Conservation (phyloP, 2,888 invertebrate species). For the Sepioteuthis lessoniana region DNA sequence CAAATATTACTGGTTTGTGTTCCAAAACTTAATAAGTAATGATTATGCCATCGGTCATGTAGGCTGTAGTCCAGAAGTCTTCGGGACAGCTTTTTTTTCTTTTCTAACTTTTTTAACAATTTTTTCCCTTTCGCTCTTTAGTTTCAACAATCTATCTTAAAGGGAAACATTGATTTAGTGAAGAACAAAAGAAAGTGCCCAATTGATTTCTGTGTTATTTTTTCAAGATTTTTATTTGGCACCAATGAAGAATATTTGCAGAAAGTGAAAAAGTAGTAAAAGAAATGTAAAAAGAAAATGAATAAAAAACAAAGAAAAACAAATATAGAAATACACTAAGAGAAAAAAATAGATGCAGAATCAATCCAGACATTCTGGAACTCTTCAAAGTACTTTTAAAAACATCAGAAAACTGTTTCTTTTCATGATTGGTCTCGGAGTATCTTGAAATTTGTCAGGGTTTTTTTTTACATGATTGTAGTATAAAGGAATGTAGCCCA, state of each 20-base stretch:
- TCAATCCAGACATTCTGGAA: slow-evolving; percentile 33
- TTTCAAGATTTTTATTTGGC: not conserved
- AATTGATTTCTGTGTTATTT: not conserved
- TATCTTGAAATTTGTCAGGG: no score
- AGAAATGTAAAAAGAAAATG: not conserved
- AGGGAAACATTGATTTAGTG: not conserved
- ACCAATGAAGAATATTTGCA: not conserved
- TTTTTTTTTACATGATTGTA: no score
- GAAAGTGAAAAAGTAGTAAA: not conserved
- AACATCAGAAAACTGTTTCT: not conserved
- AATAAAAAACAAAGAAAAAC: not conserved
- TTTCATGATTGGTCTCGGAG: no score
- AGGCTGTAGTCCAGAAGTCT: not conserved
- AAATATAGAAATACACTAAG: not conserved
- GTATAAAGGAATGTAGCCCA: no score
- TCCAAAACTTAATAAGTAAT: slow-evolving; percentile 18
- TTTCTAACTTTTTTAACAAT: no score
- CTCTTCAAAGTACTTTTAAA: not conserved
- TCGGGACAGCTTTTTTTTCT: not conserved
- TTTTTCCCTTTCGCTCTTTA: not conserved
- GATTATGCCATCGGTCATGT: not conserved
- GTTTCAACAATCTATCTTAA: slow-evolving; percentile 13
- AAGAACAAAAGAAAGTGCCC: not conserved
- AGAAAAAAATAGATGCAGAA: not conserved
- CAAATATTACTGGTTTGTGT: not conserved